A percentile compares a stretch with the other conserved stretches of the same genome.
phyloP scores from a whole-genome alignment of 1,140 invertebrate genomes.

The Camponotus pennsylvanicus region DNA sequence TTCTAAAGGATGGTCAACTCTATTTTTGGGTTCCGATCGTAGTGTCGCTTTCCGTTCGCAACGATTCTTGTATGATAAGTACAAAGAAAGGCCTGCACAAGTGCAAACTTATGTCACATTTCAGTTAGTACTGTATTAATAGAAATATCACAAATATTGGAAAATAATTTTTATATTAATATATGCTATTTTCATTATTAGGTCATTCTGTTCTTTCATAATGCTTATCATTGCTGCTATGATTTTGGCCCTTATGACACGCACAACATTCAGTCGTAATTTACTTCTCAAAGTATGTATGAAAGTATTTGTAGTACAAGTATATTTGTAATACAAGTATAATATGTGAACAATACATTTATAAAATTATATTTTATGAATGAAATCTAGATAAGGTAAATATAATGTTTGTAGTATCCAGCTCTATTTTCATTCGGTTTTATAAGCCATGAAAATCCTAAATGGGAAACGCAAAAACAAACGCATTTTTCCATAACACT shows the following conservation, averaged over 20 bases:
- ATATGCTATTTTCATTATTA: conserved; percentile 56
- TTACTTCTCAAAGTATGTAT: conserved; percentile 89
- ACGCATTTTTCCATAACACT: conserved; percentile 90
- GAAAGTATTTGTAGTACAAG: conserved; percentile 25
- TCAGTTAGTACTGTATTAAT: conserved; percentile 71
- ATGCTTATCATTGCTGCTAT: conserved; percentile 86
- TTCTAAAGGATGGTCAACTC: conserved; percentile 90
- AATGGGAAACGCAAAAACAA: conserved; percentile 88
- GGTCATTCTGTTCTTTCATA: conserved; percentile 85
- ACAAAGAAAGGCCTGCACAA: conserved; percentile 91
- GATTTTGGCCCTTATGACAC: conserved; percentile 89
- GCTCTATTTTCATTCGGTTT: conserved; percentile 91
- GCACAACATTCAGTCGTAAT: conserved; percentile 88
- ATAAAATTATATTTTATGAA: not conserved
- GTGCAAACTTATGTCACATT: conserved; percentile 89
- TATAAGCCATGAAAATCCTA: conserved; percentile 90
- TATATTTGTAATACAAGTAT: not conserved
- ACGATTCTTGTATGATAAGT: conserved; percentile 89
- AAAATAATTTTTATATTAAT: conserved; percentile 43
- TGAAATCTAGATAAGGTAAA: not conserved
- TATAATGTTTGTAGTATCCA: conserved; percentile 88
- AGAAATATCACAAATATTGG: conserved; percentile 17
- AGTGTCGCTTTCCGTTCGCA: conserved; percentile 93
- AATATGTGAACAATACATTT: too few relatives aligned
- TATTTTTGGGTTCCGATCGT: conserved; percentile 93